Percentiles rank a stretch among this genome's conserved stretches.
Conservation (phyloP, 1,140 invertebrate species). For the Eumeta japonica region DNA sequence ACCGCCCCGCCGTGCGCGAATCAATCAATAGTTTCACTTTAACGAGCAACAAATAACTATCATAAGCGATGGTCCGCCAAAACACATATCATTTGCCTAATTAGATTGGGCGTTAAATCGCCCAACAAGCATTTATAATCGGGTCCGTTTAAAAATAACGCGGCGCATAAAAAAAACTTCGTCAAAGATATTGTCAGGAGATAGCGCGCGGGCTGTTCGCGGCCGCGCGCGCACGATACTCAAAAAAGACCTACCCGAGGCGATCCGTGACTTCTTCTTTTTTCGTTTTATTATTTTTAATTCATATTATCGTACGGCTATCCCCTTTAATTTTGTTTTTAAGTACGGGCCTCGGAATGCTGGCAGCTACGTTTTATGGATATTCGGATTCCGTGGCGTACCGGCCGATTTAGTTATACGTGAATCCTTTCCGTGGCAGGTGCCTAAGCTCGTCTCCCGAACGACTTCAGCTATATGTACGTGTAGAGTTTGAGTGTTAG, state of each 20-base stretch:
- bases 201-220: slow-evolving; percentile 46
- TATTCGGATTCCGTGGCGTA: slow-evolving; percentile 49
- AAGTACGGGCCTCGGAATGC: slow-evolving; percentile 53
- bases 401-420: slow-evolving; percentile 12
- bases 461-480: too few species aligned
- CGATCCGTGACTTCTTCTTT: slow-evolving; percentile 55
- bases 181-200: slow-evolving; percentile 56
- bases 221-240: slow-evolving; percentile 37
- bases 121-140: slow-evolving; percentile 55
- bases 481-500: too few species aligned
- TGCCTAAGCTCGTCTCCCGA: too few species aligned
- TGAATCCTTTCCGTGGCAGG: not conserved
- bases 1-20: slow-evolving; percentile 25
- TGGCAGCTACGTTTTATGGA: slow-evolving; percentile 53
- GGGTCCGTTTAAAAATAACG: slow-evolving; percentile 54
- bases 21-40: slow-evolving; percentile 20
- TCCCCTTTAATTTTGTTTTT: slow-evolving; percentile 58
- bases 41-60: slow-evolving; percentile 28
- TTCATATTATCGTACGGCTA: slow-evolving; percentile 57
- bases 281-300: slow-evolving; percentile 58
- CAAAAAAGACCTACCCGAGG: slow-evolving; percentile 45
- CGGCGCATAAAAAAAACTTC: slow-evolving; percentile 48
- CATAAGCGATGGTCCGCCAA: slow-evolving; percentile 26
- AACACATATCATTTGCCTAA: slow-evolving; percentile 57
- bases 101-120: slow-evolving; percentile 58